Evolutionary conservation across 2,113 vertebrate genomes (phyloP).

Genomic region (Stercorarius parasiticus): DNA sequence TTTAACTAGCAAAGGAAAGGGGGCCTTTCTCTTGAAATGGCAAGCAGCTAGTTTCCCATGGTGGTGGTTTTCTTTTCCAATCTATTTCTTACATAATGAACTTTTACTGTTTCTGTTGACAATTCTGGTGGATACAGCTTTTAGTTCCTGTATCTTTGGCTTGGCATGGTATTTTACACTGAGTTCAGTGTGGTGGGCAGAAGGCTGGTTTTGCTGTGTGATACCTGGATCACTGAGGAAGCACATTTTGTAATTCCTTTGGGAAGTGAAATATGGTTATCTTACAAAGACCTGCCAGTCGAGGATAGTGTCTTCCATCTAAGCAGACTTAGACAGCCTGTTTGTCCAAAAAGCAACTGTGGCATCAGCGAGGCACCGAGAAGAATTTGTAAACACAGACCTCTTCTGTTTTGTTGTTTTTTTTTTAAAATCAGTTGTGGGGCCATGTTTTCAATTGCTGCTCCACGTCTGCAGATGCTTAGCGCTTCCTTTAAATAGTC

Average conservation of each 20-base stretch:
- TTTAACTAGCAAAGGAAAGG: background rate
- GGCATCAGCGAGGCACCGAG: background rate
- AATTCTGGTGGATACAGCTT: background rate
- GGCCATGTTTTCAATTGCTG: background rate
- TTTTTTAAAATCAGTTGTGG: background rate
- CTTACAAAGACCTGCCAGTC: background rate
- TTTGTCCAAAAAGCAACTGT: background rate
- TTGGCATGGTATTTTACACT: background rate
- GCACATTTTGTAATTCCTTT: background rate
- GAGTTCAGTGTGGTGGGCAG: background rate
- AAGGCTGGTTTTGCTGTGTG: background rate
- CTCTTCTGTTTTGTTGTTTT: background rate
- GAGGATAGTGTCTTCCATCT: background rate
- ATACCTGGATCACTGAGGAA: background rate
- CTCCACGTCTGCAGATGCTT: background rate
- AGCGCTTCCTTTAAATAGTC: background rate
- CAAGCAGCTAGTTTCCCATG: background rate
- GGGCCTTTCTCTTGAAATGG: background rate
- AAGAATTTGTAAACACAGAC: background rate
- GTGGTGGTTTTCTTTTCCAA: background rate
- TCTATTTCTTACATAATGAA: background rate
- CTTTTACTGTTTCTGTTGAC: background rate
- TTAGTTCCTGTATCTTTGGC: background rate
- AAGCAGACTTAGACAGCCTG: background rate
- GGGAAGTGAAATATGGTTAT: background rate